Base-by-base conservation (phyloP, 2,113 vertebrate species). In the Elgaria multicarinata region DNA sequence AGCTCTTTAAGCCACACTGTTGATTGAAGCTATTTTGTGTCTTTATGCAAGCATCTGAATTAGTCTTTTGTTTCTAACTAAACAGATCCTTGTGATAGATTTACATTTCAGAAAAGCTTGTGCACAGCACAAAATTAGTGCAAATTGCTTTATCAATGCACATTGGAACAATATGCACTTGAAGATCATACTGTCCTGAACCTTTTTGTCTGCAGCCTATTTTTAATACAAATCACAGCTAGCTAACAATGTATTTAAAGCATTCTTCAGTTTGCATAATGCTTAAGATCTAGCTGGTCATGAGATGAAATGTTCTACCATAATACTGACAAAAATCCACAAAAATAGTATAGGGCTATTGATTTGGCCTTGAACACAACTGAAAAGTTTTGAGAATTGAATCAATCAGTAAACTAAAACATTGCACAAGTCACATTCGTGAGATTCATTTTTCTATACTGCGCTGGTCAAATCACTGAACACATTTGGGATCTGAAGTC, bases 51-150 rank as follows among this genome's bases (percentile, higher is more conserved):
- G 55, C 58, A 93, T 83, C 8, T 62, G 62, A 66, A 79, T 26
- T 46, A 58, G 13, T 83, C 88, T 53, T 92, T 50, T 90, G 62
- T 89, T 81, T 72, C 74, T 42, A 89, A 66, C 14, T 6, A 50
- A 67, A 50, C 85, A 69, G 3, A 82, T 89, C 85, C 87, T 36
- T 72, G 20, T 33, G 9, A 58, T 90, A 50, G 91, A 87, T 80
- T 94, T 94, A 91, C 75, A 85, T 86, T 92, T 92, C 28, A 87
- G 85, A 91, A 95, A 75, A 94, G 89, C 90, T 95, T 96, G 95
- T 95, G 93, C 93, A 94, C 39, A 90, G 94, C 94, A 97, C 95
- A 96, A 95, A 39, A 96, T 90, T 36, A 89, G 92, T 18, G 33
- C 81, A 89, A 89, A 94, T 71, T 75, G 76, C 85, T 92, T 89